These are phyloP conservation scores for Vespertilio murinus DNA, from an alignment of 2,797 vertebrate species.

Conservation along the genomic window DNA sequence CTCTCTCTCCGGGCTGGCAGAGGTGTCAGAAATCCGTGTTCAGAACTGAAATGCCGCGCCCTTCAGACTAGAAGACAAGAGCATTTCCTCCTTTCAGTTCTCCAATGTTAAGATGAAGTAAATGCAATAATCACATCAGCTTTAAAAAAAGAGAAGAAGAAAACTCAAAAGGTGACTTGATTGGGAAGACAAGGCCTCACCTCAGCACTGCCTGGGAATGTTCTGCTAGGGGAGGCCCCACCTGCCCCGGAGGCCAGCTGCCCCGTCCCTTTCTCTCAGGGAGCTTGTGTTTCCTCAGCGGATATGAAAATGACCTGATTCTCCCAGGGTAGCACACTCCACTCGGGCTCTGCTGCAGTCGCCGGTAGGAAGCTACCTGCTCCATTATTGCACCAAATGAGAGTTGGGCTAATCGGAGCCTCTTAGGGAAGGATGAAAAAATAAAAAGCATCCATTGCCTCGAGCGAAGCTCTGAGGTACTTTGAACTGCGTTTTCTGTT, in stretches of 20 bases:
- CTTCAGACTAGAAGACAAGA: background rate
- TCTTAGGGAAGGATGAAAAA: conserved; percentile 25
- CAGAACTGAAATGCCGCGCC: background rate
- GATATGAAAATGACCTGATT: background rate
- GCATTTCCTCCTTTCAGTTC: background rate
- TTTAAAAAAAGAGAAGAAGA: background rate
- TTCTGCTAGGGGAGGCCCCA: background rate
- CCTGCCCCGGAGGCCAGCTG: background rate
- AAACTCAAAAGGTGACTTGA: background rate
- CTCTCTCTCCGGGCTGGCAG: background rate
- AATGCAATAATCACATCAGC: background rate
- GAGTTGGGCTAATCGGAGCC: conserved; percentile 30
- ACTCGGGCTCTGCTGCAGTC: background rate
- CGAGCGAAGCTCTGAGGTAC: background rate
- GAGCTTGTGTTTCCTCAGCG: background rate
- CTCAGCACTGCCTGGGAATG: background rate
- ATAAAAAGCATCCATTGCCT: conserved; percentile 7
- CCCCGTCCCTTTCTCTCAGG: background rate
- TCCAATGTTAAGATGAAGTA: background rate
- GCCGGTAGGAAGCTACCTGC: background rate
- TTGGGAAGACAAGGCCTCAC: background rate
- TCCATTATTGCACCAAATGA: conserved; percentile 29
- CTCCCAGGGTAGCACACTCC: background rate
- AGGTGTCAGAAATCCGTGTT: background rate
- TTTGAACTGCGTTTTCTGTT: background rate